phyloP scores from a whole-genome alignment of 2,797 vertebrate genomes.

The Hoplostethus atlanticus region DNA sequence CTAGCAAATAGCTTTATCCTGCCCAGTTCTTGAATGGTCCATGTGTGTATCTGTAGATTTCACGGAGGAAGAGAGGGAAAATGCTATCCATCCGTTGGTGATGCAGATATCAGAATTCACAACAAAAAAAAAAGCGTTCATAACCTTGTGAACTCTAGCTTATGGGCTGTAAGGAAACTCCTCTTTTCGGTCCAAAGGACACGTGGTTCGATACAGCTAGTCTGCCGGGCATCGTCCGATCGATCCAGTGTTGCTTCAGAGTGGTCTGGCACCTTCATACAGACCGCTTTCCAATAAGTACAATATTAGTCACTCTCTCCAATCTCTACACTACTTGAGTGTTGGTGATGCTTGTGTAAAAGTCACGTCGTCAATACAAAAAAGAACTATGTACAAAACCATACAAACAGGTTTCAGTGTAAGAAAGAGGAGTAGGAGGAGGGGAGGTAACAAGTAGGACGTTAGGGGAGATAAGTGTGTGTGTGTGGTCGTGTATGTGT shows the following conservation, averaged over 20 bases:
- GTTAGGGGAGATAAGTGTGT: conserved; percentile 6
- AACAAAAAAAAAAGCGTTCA: background rate
- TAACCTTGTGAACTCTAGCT: background rate
- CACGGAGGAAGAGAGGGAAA: too few species aligned
- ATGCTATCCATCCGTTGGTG: too few species aligned
- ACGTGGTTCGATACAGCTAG: conserved; percentile 10
- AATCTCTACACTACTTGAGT: conserved; percentile 24
- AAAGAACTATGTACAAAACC: conserved; percentile 78
- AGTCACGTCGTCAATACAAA: conserved; percentile 71
- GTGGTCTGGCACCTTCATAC: conserved; percentile 41
- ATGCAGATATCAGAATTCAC: background rate
- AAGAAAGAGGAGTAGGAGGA: conserved; percentile 47
- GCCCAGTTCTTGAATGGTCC: too few species aligned
- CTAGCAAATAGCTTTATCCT: too few species aligned
- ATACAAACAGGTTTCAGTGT: conserved; percentile 68
- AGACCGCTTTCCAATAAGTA: conserved; percentile 27
- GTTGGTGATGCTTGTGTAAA: conserved; percentile 64
- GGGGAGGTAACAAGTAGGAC: conserved; percentile 16
- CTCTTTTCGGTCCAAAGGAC: conserved; percentile 6
- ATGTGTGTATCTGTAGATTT: too few species aligned
- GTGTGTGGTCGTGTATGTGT: conserved; percentile 42
- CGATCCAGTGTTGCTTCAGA: conserved; percentile 22
- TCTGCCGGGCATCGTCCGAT: conserved; percentile 14
- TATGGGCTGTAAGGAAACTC: conserved; percentile 4
- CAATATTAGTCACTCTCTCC: conserved; percentile 5